phyloP scores from a whole-genome alignment of 2,797 vertebrate species.

The Phoeniculus purpureus region DNA sequence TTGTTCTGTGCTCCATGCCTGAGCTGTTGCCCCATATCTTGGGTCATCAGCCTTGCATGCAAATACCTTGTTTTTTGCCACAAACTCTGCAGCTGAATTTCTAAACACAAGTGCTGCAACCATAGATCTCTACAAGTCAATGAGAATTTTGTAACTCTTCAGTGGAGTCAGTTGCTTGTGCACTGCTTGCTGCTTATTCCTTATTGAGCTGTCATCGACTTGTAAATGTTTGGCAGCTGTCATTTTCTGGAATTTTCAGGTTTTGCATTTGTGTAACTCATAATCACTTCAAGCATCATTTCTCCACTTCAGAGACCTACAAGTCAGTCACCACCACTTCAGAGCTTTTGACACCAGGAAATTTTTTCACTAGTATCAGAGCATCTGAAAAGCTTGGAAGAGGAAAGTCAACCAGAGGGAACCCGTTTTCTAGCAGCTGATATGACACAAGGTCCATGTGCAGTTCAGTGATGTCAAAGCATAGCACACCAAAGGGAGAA shows the following conservation, averaged over 20 bases:
- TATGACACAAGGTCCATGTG: rapidly evolving
- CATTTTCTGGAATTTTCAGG: not conserved
- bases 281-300: not conserved
- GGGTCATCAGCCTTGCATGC: not conserved
- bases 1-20: slow-evolving; percentile 12
- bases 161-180: not conserved
- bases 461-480: not conserved
- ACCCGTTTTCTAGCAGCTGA: not conserved
- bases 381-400: not conserved
- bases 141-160: not conserved
- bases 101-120: not conserved
- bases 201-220: rapidly evolving
- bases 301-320: not conserved
- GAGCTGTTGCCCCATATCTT: not conserved
- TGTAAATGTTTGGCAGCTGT: not conserved
- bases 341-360: not conserved
- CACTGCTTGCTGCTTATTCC: not conserved
- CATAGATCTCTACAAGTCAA: not conserved
- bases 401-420: not conserved
- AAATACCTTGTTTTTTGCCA: slow-evolving; percentile 20
- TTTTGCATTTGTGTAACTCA: not conserved
- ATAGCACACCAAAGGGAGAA: not conserved
- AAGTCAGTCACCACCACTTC: not conserved
- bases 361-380: not conserved
- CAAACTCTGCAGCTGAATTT: not conserved